These are phyloP conservation scores for Polia nebulosa DNA, from an alignment of 2,888 invertebrate genomes.

Conservation along the genomic window DNA sequence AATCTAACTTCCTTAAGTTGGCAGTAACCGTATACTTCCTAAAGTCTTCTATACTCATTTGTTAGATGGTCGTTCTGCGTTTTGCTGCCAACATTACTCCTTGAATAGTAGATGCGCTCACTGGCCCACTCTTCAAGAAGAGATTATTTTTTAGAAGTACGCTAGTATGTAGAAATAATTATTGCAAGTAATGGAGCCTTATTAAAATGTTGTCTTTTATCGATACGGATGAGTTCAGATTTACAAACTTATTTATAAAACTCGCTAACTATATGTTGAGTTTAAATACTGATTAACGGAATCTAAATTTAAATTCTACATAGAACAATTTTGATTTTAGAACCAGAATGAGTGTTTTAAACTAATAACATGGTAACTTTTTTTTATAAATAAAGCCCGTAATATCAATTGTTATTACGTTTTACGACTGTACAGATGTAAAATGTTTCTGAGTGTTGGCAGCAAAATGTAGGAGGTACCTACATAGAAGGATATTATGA, in stretches of 20 bases:
- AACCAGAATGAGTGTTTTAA: no score
- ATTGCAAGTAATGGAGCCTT: conserved; percentile 3
- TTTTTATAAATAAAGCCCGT: no score
- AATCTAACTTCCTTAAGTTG: conserved; percentile 42
- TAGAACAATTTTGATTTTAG: no score
- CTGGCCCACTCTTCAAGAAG: no score
- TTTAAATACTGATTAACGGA: no score
- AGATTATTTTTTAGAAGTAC: conserved; percentile 3
- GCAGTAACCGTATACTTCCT: conserved; percentile 44
- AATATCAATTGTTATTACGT: background rate
- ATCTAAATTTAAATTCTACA: no score
- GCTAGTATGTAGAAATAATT: conserved; percentile 1
- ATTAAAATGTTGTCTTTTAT: background rate
- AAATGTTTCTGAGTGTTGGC: background rate
- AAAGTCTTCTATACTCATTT: conserved; percentile 39
- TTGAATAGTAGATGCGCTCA: background rate
- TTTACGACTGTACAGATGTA: background rate
- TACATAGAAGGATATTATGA: conserved; percentile 7
- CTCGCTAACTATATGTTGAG: no score
- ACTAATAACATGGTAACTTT: no score
- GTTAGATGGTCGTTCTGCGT: conserved; percentile 35
- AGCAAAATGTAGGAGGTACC: conserved; percentile 29
- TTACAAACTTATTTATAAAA: no score
- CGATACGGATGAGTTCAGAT: background rate
- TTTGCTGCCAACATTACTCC: conserved; percentile 37